These are phyloP conservation scores for Drosophila ogumai DNA, from an alignment of 1,140 invertebrate genomes.

Conservation along the genomic window DNA sequence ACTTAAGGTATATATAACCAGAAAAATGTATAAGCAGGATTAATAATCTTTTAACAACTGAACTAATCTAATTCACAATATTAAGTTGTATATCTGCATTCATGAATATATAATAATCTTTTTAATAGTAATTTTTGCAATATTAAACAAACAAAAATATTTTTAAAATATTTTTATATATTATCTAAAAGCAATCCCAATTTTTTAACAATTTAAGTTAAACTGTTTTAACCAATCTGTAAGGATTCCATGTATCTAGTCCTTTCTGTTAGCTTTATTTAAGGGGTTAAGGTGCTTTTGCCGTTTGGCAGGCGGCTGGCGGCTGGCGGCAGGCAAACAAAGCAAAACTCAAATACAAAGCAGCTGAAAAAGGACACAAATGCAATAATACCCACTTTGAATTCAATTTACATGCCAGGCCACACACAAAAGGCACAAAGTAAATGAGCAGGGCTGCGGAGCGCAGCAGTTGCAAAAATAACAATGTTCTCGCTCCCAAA, in stretches of 20 bases:
- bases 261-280: neutral
- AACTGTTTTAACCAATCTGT: neutral
- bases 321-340: slow-evolving; percentile 24
- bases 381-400: slow-evolving; percentile 69
- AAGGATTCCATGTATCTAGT: neutral
- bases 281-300: slow-evolving; percentile 39
- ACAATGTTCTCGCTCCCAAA: slow-evolving; percentile 55
- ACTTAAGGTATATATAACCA: too few relatives aligned
- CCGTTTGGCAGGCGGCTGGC: slow-evolving; percentile 18
- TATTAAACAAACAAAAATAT: neutral
- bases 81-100: neutral
- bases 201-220: neutral
- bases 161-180: neutral
- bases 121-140: too few relatives aligned
- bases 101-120: too few relatives aligned
- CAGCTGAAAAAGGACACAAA: slow-evolving; percentile 52
- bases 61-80: neutral
- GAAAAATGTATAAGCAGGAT: too few relatives aligned
- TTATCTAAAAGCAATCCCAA: neutral
- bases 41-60: neutral
- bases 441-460: slow-evolving; percentile 61
- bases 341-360: slow-evolving; percentile 55
- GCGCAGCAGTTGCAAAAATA: slow-evolving; percentile 69
- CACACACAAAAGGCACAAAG: slow-evolving; percentile 66
- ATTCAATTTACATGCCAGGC: slow-evolving; percentile 77